phyloP scores from a whole-genome alignment of 2,888 invertebrate genomes.

The Blastobasis lacticolella region DNA sequence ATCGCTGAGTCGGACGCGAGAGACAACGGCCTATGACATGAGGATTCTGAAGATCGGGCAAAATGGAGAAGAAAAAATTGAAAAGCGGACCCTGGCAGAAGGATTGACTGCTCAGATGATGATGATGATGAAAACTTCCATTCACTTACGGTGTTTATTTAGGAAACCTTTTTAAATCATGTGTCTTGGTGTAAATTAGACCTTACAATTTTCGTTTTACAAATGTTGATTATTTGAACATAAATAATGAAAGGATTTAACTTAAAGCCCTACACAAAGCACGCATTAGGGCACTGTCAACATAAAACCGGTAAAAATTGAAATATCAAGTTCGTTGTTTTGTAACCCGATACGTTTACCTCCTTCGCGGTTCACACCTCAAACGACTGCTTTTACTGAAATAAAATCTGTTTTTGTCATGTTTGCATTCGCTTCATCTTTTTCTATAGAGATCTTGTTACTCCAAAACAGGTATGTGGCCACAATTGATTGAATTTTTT shows the following conservation, averaged over 20 bases:
- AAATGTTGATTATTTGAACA: too few species aligned
- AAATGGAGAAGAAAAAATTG: too few species aligned
- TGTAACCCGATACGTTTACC: slow-evolving; percentile 56
- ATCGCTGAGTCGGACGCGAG: too few species aligned
- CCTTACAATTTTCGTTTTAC: neutral
- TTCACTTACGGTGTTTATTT: neutral
- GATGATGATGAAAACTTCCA: neutral
- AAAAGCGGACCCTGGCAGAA: too few species aligned
- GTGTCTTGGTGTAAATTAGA: neutral
- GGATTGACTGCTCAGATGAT: too few species aligned
- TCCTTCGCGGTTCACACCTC: slow-evolving; percentile 44
- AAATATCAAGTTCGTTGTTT: slow-evolving; percentile 60
- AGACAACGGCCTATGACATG: too few species aligned
- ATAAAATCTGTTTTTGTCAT: slow-evolving; percentile 44
- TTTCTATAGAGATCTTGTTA: slow-evolving; percentile 47
- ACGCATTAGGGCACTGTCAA: slow-evolving; percentile 15
- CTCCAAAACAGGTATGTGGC: slow-evolving; percentile 46
- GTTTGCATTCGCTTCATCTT: slow-evolving; percentile 43
- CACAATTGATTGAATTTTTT: slow-evolving; percentile 47
- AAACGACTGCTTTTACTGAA: slow-evolving; percentile 30
- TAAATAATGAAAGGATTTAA: too few species aligned
- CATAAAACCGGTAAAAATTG: slow-evolving; percentile 48
- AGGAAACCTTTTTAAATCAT: neutral
- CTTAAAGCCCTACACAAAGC: too few species aligned
- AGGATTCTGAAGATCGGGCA: too few species aligned